Evolutionary conservation across 2,888 invertebrate genomes (phyloP).

Genomic region (Sialis lutaria): DNA sequence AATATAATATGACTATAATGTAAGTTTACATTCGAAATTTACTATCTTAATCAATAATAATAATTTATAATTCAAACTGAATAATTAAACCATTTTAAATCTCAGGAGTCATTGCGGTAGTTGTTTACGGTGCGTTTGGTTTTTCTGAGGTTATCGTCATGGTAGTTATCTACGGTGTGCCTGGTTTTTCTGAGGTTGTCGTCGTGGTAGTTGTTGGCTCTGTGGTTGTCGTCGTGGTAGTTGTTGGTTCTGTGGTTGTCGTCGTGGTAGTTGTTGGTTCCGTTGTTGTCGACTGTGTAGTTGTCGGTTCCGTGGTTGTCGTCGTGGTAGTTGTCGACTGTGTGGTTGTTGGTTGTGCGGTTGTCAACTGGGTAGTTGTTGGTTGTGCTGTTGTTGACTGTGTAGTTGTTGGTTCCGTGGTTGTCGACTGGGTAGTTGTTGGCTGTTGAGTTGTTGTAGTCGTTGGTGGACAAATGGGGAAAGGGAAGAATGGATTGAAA

Average conservation of each 20-base stretch:
- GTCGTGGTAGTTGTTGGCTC: neutral
- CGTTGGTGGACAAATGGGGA: neutral
- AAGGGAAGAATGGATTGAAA: neutral
- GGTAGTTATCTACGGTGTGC: neutral
- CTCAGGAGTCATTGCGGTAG: slow-evolving; percentile 1
- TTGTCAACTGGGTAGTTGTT: too few species aligned
- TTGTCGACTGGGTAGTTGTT: neutral
- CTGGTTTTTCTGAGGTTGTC: neutral
- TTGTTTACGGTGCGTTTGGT: slow-evolving; percentile 1
- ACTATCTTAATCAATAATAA: too few species aligned
- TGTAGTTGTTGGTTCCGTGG: neutral
- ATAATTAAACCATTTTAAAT: neutral
- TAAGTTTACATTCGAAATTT: too few species aligned
- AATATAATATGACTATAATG: too few species aligned
- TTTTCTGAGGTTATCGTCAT: neutral
- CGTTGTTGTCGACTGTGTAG: neutral
- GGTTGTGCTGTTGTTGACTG: neutral
- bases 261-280: neutral
- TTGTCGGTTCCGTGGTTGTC: slow-evolving; percentile 1
- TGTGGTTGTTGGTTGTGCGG: neutral
- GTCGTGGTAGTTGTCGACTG: neutral
- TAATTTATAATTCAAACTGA: too few species aligned
- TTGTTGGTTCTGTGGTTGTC: slow-evolving; percentile 1
- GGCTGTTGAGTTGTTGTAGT: neutral
- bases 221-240: neutral